These are phyloP conservation scores for Daktulosphaira vitifoliae DNA, from an alignment of 1,140 invertebrate genomes.

Conservation along the genomic window DNA sequence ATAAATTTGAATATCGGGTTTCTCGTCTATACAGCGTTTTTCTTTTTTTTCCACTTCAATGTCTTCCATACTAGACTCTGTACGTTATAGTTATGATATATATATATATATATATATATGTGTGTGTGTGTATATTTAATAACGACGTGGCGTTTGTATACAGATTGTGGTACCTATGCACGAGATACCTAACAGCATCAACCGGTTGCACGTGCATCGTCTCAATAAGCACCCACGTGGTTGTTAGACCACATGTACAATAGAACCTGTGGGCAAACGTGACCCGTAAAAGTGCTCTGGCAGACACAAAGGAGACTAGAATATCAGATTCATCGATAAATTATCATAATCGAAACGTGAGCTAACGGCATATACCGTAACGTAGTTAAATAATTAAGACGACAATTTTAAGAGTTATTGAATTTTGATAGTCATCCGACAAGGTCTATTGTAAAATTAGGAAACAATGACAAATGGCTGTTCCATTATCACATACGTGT, in stretches of 20 bases:
- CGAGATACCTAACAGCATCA: neutral
- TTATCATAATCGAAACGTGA: conserved; percentile 23
- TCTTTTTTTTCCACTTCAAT: too few relatives aligned
- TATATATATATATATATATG: too few relatives aligned
- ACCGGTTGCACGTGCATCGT: conserved; percentile 26
- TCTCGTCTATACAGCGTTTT: neutral
- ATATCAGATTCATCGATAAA: conserved; percentile 8
- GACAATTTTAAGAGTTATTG: too few relatives aligned
- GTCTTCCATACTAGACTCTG: too few relatives aligned
- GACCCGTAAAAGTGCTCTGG: conserved; percentile 19
- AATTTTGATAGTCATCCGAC: too few relatives aligned
- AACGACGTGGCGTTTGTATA: neutral
- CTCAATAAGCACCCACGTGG: conserved; percentile 4
- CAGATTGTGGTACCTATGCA: neutral
- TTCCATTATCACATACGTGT: too few relatives aligned
- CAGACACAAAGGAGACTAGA: conserved; percentile 28
- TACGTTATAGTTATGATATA: too few relatives aligned
- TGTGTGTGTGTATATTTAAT: too few relatives aligned
- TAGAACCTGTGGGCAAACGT: neutral
- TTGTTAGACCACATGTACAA: neutral
- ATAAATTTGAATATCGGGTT: conserved; percentile 21
- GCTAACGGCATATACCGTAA: neutral
- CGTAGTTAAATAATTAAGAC: too few relatives aligned
- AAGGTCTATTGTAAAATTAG: too few relatives aligned
- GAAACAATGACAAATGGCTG: too few relatives aligned